Evolutionary conservation across 1,140 invertebrate genomes (phyloP).

Genomic region (Meloidogyne floridensis): DNA sequence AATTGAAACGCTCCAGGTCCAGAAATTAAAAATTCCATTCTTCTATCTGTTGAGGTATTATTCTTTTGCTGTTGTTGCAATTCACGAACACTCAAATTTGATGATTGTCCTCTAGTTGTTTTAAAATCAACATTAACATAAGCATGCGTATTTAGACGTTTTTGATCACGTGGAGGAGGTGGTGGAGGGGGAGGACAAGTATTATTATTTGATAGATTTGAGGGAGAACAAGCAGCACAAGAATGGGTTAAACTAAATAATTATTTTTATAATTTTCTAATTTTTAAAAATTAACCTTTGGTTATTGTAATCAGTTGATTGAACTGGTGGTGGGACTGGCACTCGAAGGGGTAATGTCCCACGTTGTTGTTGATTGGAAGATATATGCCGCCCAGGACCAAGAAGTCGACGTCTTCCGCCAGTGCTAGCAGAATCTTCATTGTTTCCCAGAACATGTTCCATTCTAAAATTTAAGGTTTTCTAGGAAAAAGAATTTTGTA

Average conservation of each 20-base stretch:
- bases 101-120: slow-evolving; percentile 1
- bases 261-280: neutral
- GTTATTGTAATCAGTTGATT: neutral
- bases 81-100: slow-evolving; percentile 25
- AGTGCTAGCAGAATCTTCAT: neutral
- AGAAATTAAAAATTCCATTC: slow-evolving; percentile 38
- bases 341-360: neutral
- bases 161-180: neutral
- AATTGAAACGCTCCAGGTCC: slow-evolving; percentile 35
- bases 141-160: slow-evolving; percentile 45
- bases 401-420: slow-evolving; percentile 7
- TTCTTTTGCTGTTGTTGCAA: slow-evolving; percentile 19
- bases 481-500: neutral
- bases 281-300: neutral
- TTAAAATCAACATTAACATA: slow-evolving; percentile 56
- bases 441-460: slow-evolving; percentile 32
- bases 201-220: neutral
- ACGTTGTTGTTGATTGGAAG: neutral
- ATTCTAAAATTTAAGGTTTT: slow-evolving; percentile 13
- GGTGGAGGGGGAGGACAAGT: neutral
- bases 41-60: slow-evolving; percentile 25
- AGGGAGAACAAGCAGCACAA: neutral
- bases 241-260: neutral
- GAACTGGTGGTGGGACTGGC: slow-evolving; percentile 11
- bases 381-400: neutral